Conservation (phyloP, 2,888 invertebrate genomes). For the Habrosyne pyritoides region DNA sequence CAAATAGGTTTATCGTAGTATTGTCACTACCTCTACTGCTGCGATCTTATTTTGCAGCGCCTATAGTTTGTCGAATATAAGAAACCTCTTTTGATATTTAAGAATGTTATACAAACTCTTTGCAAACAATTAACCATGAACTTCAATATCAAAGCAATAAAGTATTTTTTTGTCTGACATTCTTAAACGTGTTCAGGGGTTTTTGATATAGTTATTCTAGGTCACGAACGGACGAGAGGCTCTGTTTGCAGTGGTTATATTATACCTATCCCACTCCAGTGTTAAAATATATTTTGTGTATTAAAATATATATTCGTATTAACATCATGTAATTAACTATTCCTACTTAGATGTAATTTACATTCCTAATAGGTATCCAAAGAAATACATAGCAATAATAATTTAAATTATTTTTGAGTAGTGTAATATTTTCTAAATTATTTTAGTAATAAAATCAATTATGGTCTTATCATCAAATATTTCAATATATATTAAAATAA, state of each 20-base stretch:
- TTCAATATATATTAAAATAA: not conserved
- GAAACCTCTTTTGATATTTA: too few relatives aligned
- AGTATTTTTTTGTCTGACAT: too few relatives aligned
- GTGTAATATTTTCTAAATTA: not conserved
- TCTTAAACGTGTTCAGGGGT: not conserved
- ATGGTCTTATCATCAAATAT: not conserved
- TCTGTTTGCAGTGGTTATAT: too few relatives aligned
- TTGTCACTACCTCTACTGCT: not conserved
- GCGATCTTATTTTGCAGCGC: not conserved
- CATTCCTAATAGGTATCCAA: conserved; percentile 1
- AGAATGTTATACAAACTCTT: too few relatives aligned
- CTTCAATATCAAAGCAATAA: too few relatives aligned
- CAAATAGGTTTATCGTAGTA: not conserved
- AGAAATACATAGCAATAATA: not conserved
- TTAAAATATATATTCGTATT: not conserved
- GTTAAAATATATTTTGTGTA: not conserved
- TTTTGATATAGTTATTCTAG: too few relatives aligned
- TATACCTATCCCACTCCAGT: too few relatives aligned
- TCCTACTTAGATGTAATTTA: not conserved
- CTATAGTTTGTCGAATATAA: too few relatives aligned
- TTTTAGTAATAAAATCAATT: not conserved
- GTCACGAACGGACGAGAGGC: too few relatives aligned
- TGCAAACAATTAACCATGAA: too few relatives aligned
- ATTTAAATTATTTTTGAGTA: not conserved
- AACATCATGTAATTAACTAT: not conserved